A percentile compares a stretch with the other conserved stretches of the same genome.
Conservation (phyloP, 2,888 invertebrate genomes). For the Ecliptopera silaceata region DNA sequence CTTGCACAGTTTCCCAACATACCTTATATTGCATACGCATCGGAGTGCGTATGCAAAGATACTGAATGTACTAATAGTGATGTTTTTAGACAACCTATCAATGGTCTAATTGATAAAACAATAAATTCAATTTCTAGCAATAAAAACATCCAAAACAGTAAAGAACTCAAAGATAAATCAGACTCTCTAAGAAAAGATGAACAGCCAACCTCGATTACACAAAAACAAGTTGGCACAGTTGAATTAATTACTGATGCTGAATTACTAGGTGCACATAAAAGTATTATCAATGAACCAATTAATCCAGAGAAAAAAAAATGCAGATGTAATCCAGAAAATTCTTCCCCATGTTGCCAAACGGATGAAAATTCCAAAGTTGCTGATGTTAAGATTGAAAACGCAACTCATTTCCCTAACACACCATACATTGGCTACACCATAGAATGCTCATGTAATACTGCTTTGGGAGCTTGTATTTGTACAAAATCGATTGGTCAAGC, state of each 20-base stretch:
- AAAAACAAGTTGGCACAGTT: not conserved
- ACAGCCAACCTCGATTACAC: not conserved
- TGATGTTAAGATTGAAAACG: not conserved
- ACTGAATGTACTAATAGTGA: conserved; percentile 17
- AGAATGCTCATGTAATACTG: conserved; percentile 56
- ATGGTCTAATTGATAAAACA: not conserved
- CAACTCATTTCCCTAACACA: not conserved
- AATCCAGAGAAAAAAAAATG: not conserved
- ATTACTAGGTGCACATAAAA: not conserved
- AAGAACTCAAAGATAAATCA: not conserved
- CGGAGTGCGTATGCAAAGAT: conserved; percentile 16
- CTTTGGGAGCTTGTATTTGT: conserved; percentile 55
- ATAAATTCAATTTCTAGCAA: not conserved
- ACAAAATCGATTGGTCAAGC: conserved; percentile 51
- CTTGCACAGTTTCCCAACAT: conserved; percentile 7
- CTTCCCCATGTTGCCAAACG: not conserved
- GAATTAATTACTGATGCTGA: not conserved
- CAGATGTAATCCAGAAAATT: not conserved
- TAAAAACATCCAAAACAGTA: not conserved
- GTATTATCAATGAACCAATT: not conserved
- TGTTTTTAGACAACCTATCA: not conserved
- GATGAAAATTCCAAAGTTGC: conserved; percentile 8
- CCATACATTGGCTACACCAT: conserved; percentile 63
- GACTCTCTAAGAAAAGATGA: not conserved
- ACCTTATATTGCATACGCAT: conserved; percentile 23